These are phyloP conservation scores for Polietes domitor DNA, from an alignment of 2,888 invertebrate species.

Conservation along the genomic window DNA sequence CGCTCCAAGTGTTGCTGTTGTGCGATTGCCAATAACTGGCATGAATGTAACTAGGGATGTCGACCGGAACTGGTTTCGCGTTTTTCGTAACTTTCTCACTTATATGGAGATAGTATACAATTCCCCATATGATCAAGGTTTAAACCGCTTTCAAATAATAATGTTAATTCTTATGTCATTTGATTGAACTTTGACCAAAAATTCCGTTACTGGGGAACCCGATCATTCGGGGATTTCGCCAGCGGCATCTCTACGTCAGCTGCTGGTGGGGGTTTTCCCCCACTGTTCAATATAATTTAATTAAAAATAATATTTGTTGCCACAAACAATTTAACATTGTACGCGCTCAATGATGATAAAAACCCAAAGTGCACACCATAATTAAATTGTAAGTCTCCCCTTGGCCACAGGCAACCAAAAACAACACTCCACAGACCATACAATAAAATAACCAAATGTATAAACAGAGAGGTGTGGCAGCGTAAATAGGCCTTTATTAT, in stretches of 20 bases:
- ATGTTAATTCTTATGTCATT: too few species aligned
- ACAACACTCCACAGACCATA: neutral
- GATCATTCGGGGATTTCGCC: too few species aligned
- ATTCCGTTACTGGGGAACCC: too few species aligned
- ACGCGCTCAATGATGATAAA: neutral
- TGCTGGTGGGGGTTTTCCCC: too few species aligned
- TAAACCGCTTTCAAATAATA: too few species aligned
- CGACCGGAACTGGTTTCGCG: neutral
- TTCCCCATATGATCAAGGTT: too few species aligned
- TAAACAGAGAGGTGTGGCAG: neutral
- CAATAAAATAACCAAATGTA: neutral
- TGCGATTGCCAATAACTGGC: neutral
- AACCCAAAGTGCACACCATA: slow-evolving; percentile 36
- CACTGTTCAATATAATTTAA: slow-evolving; percentile 40
- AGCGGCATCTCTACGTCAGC: neutral
- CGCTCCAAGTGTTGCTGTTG: neutral
- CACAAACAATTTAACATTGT: slow-evolving; percentile 40
- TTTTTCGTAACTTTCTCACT: too few species aligned
- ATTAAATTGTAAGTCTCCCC: slow-evolving; percentile 17
- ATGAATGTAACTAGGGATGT: too few species aligned
- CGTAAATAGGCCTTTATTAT: slow-evolving; percentile 1
- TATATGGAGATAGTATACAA: too few species aligned
- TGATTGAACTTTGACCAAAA: too few species aligned
- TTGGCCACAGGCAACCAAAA: neutral
- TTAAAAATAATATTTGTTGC: slow-evolving; percentile 40